A percentile compares a stretch with the other conserved stretches of the same genome.
phyloP scores from a whole-genome alignment of 2,113 vertebrate species.

The Ceyx cyanopectus region DNA sequence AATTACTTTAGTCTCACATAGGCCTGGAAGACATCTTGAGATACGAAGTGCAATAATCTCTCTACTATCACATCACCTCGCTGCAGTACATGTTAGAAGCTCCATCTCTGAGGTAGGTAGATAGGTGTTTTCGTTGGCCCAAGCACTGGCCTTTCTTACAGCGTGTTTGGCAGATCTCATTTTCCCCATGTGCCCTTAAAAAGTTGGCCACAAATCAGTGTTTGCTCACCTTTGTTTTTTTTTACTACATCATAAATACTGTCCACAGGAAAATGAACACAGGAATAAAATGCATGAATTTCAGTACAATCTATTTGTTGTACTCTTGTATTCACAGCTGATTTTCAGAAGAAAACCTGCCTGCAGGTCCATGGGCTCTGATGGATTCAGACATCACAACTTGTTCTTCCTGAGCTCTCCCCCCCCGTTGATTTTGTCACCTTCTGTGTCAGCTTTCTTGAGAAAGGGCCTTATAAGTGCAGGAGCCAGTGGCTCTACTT shows the following conservation, averaged over 20 bases:
- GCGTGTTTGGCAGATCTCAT: neutral
- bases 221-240: neutral
- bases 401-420: neutral
- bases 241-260: neutral
- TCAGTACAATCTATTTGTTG: neutral
- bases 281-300: neutral
- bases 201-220: neutral
- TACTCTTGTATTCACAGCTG: neutral
- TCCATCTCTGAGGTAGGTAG: neutral
- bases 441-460: neutral
- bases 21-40: neutral
- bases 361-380: neutral
- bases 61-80: neutral
- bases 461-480: neutral
- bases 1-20: neutral
- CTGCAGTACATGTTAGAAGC: neutral
- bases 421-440: neutral
- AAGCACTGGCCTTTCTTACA: neutral
- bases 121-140: neutral
- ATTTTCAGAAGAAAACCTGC: neutral
- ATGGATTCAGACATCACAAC: fast-evolving
- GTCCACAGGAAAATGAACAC: neutral
- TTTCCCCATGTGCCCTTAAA: neutral
- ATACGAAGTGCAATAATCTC: neutral
- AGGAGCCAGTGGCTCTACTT: neutral